These are phyloP conservation scores for Periophthalmus modestus DNA, from an alignment of 2,113 vertebrate species.

Conservation along the genomic window DNA sequence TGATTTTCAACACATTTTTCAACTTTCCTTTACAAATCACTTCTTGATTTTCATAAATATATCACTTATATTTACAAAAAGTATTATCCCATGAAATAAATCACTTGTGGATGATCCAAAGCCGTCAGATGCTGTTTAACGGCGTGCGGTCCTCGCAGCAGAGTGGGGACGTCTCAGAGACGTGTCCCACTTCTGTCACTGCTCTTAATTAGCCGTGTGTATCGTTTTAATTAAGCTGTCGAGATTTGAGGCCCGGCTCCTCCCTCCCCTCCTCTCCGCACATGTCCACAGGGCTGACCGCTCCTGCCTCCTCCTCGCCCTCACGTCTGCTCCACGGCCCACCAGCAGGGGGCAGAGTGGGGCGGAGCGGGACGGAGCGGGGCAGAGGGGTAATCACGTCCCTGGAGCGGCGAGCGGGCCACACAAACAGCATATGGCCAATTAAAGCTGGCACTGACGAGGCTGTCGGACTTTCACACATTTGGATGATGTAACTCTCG, in stretches of 20 bases:
- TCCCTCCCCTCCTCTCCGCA: constrained; percentile 9
- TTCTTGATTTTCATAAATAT: too few relatives aligned
- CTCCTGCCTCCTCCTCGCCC: neutral
- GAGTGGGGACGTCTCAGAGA: neutral
- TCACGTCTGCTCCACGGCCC: neutral
- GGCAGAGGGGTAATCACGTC: constrained; percentile 59
- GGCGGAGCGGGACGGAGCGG: neutral
- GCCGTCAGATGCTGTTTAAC: too few relatives aligned
- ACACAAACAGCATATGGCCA: constrained; percentile 63
- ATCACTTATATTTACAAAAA: too few relatives aligned
- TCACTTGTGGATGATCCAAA: too few relatives aligned
- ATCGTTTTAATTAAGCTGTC: constrained; percentile 75
- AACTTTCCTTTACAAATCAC: too few relatives aligned
- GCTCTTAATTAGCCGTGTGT: constrained; percentile 69
- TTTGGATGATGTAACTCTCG: too few relatives aligned
- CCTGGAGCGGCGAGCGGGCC: constrained; percentile 47
- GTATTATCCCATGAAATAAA: too few relatives aligned
- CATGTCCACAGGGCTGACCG: neutral
- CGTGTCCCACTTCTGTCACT: constrained; percentile 64
- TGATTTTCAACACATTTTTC: too few relatives aligned
- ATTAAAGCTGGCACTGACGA: constrained; percentile 53
- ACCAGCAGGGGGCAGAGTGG: neutral
- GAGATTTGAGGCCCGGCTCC: constrained; percentile 29
- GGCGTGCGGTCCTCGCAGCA: too few relatives aligned
- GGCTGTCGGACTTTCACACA: constrained; percentile 2